Evolutionary conservation across 2,888 invertebrate species (phyloP), one percentile per base, ranked within the genome.

Genomic region (Drosophila kambysellisi): DNA sequence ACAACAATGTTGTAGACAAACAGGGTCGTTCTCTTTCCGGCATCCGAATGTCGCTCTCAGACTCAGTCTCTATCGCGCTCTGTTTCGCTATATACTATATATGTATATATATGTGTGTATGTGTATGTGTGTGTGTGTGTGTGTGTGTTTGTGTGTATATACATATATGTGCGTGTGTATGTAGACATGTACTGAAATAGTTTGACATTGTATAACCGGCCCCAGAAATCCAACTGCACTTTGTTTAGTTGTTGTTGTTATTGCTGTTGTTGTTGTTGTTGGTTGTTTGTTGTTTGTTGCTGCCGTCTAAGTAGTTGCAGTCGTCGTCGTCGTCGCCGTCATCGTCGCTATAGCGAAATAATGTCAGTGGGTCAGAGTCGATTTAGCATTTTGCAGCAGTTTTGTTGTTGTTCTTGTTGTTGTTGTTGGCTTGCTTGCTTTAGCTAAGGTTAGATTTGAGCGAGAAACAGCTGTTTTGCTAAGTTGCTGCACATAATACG

Each of bases 351-450:
- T 69, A 73, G 73, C 68, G 79, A 92, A 92, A 91, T 89, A 91
- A 88, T 92, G 92, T 92, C 92, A 92, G 92, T 92, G 90, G 92
- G 92, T 92, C 92, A 92, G 90, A 92, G 92, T 92, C 92, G 89
- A 86, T 82, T 89, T 86, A 88, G 87, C 86, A 86, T 83, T 88
- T 79, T 82, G 70, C 53, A 46, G 60, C 60, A 41, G 25, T 72
- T 43, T 81, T 64, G 65, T 52, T 69, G 48, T 46, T 61, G 29
- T 39, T 72, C 39, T 81, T 64, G 65, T 52, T 69, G 48, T 46
- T 61, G 29, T 39, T 71, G 53, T 50, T 69, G 39, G 53, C 58
- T 65, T 41, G 46, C 7, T 50, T 52, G 69, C 52, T 51, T 56
- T 61, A 68, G 72, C 70, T 81, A 81, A 83, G 83, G 83, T 86